Percentiles rank a stretch among this genome's conserved stretches.
Conservation (phyloP, 1,140 invertebrate species). For the Parapsyche elsis region DNA sequence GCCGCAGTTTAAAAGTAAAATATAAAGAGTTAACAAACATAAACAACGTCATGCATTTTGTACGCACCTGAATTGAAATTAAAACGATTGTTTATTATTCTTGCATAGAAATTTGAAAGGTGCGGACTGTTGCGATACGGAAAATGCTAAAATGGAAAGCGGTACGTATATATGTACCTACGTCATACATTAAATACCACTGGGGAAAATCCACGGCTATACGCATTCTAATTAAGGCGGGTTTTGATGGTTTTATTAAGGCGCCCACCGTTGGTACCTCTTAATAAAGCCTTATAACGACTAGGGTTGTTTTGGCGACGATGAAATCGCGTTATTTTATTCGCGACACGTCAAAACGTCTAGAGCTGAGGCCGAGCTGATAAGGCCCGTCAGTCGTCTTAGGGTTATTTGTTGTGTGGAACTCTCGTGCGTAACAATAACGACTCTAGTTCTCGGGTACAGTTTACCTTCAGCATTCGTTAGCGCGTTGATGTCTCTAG, state of each 20-base stretch:
- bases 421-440: constrained; percentile 14
- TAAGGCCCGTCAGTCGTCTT: constrained; percentile 20
- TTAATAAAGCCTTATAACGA: constrained; percentile 13
- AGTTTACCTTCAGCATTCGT: background rate
- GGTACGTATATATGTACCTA: no score
- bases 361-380: background rate
- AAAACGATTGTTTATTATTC: no score
- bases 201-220: no score
- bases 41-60: no score
- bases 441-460: background rate
- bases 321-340: constrained; percentile 34
- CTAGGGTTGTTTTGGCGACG: background rate
- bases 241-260: constrained; percentile 42
- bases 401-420: constrained; percentile 39
- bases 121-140: no score
- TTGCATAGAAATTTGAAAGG: no score
- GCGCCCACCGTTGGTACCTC: background rate
- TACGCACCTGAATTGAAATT: no score
- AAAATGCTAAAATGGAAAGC: no score
- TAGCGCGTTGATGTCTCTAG: background rate
- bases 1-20: no score
- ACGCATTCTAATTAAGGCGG: constrained; percentile 27
- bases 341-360: constrained; percentile 32
- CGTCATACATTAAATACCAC: no score
- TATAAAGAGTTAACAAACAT: no score